Percentiles rank a stretch among this genome's conserved stretches.
Conservation (phyloP, 2,888 invertebrate species). For the Hypercompe scribonia region DNA sequence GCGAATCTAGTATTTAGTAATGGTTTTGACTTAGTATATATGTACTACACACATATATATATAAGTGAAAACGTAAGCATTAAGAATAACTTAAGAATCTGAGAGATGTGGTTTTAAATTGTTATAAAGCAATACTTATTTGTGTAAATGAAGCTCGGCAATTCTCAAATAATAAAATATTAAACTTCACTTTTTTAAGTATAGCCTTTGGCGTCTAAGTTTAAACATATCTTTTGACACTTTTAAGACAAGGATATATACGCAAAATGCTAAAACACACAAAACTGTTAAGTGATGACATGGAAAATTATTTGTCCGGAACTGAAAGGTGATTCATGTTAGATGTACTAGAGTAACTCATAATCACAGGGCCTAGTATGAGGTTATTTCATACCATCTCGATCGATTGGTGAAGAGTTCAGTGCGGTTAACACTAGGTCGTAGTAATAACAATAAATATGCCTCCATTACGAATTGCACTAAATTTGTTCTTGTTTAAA, state of each 20-base stretch:
- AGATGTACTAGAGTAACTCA: neutral
- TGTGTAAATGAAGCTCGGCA: neutral
- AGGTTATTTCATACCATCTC: too few relatives aligned
- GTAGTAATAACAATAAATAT: too few relatives aligned
- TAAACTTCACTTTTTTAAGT: neutral
- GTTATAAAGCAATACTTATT: neutral
- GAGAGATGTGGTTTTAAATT: conserved; percentile 1
- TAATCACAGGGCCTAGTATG: too few relatives aligned
- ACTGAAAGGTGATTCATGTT: neutral
- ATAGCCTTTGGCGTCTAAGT: neutral
- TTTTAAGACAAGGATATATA: neutral
- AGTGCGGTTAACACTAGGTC: too few relatives aligned
- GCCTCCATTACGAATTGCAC: too few relatives aligned
- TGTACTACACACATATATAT: neutral
- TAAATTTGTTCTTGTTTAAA: too few relatives aligned
- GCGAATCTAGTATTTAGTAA: neutral
- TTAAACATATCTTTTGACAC: neutral
- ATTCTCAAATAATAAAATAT: neutral
- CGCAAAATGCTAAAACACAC: neutral
- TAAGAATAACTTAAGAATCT: neutral
- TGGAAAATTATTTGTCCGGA: neutral
- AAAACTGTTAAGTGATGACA: neutral
- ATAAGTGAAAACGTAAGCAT: neutral
- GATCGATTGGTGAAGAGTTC: too few relatives aligned
- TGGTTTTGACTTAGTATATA: neutral